These are phyloP conservation scores for Nomada ferruginata DNA, from an alignment of 2,888 invertebrate genomes.

Conservation along the genomic window DNA sequence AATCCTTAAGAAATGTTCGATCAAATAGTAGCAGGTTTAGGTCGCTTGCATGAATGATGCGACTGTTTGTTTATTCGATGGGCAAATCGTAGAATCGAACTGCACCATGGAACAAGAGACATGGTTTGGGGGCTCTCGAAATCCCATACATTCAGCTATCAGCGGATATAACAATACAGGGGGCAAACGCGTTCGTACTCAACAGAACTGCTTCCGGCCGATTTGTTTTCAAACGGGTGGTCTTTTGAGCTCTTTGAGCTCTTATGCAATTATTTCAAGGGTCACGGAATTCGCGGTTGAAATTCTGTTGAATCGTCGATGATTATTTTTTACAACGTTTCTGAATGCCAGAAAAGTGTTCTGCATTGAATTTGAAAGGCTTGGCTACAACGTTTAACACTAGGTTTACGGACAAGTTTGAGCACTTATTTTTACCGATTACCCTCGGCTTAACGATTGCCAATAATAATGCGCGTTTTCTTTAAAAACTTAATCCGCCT, in stretches of 20 bases:
- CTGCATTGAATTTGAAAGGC: neutral
- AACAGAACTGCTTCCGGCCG: conserved; percentile 13
- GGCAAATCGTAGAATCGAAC: neutral
- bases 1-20: too few relatives aligned
- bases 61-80: neutral
- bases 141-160: neutral
- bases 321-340: neutral
- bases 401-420: too few relatives aligned
- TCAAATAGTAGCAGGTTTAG: too few relatives aligned
- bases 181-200: neutral
- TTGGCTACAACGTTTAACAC: neutral
- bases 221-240: neutral
- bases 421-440: too few relatives aligned
- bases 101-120: neutral
- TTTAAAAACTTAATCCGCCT: too few relatives aligned
- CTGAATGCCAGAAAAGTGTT: neutral
- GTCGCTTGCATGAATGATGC: too few relatives aligned
- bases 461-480: too few relatives aligned
- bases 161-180: conserved; percentile 1
- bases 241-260: neutral
- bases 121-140: conserved; percentile 5
- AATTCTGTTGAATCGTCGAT: neutral
- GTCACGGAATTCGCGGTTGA: neutral
- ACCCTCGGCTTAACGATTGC: too few relatives aligned
- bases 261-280: conserved; percentile 16